phyloP scores from a whole-genome alignment of 2,113 vertebrate genomes.

The Agapornis roseicollis region DNA sequence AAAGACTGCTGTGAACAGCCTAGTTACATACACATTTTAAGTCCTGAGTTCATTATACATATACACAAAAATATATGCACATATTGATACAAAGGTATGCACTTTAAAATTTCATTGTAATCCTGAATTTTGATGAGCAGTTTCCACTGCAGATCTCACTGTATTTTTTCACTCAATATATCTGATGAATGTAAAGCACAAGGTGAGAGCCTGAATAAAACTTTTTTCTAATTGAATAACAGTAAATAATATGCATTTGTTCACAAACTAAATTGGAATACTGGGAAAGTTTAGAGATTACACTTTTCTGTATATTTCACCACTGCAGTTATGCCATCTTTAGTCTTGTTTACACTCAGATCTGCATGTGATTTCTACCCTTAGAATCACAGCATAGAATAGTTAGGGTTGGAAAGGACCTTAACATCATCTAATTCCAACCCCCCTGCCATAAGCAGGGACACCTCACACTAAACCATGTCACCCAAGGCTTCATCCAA shows the following conservation, averaged over 20 bases:
- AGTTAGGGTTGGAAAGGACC: no score
- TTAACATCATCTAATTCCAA: no score
- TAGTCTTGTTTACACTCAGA: neutral
- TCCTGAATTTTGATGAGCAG: neutral
- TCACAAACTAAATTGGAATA: neutral
- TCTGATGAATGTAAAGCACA: neutral
- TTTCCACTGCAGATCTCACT: neutral
- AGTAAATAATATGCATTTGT: neutral
- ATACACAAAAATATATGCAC: neutral
- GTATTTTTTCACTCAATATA: neutral
- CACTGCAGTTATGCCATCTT: neutral
- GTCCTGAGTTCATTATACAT: neutral
- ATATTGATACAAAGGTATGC: neutral
- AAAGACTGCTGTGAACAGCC: neutral
- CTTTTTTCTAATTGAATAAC: neutral
- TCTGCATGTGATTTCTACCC: neutral
- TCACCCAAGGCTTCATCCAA: no score
- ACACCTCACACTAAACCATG: no score
- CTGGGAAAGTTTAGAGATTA: neutral
- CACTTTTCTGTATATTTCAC: neutral
- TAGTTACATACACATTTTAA: neutral
- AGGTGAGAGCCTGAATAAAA: neutral
- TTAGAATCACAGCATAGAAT: no score
- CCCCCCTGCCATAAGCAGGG: no score
- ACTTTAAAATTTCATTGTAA: neutral